These are phyloP conservation scores for Alsophila aescularia DNA, from an alignment of 2,888 invertebrate genomes.

Conservation along the genomic window DNA sequence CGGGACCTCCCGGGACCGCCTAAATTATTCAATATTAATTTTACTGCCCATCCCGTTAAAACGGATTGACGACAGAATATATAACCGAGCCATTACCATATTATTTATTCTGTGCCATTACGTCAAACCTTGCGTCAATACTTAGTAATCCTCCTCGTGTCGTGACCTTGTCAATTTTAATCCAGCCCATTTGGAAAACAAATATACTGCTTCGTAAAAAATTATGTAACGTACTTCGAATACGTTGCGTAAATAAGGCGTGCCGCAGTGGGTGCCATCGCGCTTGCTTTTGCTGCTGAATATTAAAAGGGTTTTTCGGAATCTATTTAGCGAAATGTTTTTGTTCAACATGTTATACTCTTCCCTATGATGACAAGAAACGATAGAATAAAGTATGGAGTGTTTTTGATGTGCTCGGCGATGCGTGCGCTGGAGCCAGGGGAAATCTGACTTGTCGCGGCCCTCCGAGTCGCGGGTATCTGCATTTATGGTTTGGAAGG, in stretches of 20 bases:
- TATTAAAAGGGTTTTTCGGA: slow-evolving; percentile 1
- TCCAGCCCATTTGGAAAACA: neutral
- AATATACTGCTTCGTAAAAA: neutral
- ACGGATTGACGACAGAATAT: slow-evolving; percentile 41
- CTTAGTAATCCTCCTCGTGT: neutral
- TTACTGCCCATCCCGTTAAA: slow-evolving; percentile 44
- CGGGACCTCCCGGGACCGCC: slow-evolving; percentile 10
- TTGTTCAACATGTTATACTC: slow-evolving; percentile 1
- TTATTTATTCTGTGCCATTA: too few relatives aligned
- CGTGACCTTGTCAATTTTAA: neutral
- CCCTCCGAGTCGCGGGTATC: neutral
- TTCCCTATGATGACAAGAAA: too few relatives aligned
- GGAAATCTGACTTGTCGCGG: slow-evolving; percentile 9
- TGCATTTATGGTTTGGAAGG: neutral
- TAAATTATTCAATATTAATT: slow-evolving; percentile 60
- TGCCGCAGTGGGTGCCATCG: too few relatives aligned
- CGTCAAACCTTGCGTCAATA: slow-evolving; percentile 4
- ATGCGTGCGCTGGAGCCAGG: slow-evolving; percentile 9
- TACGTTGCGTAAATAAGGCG: neutral
- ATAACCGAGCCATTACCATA: slow-evolving; percentile 30
- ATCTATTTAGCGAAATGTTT: slow-evolving; percentile 7
- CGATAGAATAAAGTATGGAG: too few relatives aligned
- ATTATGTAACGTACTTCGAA: neutral
- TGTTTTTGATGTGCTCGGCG: neutral
- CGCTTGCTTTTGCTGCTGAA: neutral